Evolutionary conservation across 2,888 invertebrate genomes (phyloP).

Genomic region (Electrophaes corylata): DNA sequence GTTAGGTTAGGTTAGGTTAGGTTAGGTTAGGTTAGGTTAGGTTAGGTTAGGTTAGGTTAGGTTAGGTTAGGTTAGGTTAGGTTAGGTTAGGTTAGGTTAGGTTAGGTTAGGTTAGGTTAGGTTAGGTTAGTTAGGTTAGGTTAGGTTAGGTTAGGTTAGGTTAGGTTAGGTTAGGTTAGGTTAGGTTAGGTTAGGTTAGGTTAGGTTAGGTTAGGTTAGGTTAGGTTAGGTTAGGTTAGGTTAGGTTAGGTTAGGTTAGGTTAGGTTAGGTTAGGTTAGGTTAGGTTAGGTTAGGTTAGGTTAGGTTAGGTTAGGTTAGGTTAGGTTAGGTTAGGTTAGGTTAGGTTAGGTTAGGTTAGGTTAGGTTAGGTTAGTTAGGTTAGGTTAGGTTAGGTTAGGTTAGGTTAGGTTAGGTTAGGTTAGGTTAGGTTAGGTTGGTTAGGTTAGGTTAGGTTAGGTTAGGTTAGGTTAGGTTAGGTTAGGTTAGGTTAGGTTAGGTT

Average conservation of each 20-base stretch:
- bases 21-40: constrained; percentile 33
- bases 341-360: constrained; percentile 38
- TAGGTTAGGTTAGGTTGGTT: constrained; percentile 44
- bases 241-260: constrained; percentile 30
- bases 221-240: constrained; percentile 6
- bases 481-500: no score
- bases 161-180: constrained; percentile 6
- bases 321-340: constrained; percentile 37
- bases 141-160: constrained; percentile 19
- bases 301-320: constrained; percentile 41
- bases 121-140: constrained; percentile 27
- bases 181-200: constrained; percentile 8
- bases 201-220: constrained; percentile 19
- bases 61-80: constrained; percentile 40
- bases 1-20: constrained; percentile 40
- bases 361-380: constrained; percentile 38
- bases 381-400: constrained; percentile 42
- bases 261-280: constrained; percentile 36
- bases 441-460: constrained; percentile 39
- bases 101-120: constrained; percentile 33
- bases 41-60: constrained; percentile 21
- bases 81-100: constrained; percentile 32
- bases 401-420: constrained; percentile 43
- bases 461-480: constrained; percentile 30
- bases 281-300: constrained; percentile 40